Percentiles rank a stretch among this genome's conserved stretches.
phyloP scores from a whole-genome alignment of 1,140 invertebrate species.

The Dreissena rostriformis region DNA sequence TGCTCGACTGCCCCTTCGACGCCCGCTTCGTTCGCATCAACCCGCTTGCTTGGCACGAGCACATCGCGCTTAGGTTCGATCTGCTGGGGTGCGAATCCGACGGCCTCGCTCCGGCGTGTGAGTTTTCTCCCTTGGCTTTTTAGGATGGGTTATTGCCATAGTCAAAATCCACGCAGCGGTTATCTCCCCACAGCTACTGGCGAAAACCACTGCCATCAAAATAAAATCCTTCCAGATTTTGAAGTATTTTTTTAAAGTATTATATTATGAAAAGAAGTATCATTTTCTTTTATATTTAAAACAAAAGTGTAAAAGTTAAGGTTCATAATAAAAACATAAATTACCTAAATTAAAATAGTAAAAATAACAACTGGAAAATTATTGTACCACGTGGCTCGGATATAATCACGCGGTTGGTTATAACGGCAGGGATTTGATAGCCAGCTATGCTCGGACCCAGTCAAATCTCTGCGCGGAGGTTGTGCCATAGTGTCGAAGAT shows the following conservation, averaged over 20 bases:
- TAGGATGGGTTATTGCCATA: neutral
- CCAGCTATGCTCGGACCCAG: too few relatives aligned
- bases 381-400: too few relatives aligned
- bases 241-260: neutral
- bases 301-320: too few relatives aligned
- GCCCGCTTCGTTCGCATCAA: constrained; percentile 60
- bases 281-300: too few relatives aligned
- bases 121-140: constrained; percentile 1
- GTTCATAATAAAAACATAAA: too few relatives aligned
- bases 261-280: neutral
- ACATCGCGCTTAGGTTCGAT: constrained; percentile 59
- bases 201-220: neutral
- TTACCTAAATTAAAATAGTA: too few relatives aligned
- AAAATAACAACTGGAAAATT: too few relatives aligned
- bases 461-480: too few relatives aligned
- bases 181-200: neutral
- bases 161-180: neutral
- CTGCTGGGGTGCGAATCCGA: constrained; percentile 51
- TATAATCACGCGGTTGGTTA: too few relatives aligned
- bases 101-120: constrained; percentile 18
- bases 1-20: constrained; percentile 46
- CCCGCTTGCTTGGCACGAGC: constrained; percentile 61
- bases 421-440: too few relatives aligned
- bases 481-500: too few relatives aligned
- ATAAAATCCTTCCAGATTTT: neutral